Conservation (phyloP, 2,113 vertebrate genomes). For the Chaetorhynchus papuensis region DNA sequence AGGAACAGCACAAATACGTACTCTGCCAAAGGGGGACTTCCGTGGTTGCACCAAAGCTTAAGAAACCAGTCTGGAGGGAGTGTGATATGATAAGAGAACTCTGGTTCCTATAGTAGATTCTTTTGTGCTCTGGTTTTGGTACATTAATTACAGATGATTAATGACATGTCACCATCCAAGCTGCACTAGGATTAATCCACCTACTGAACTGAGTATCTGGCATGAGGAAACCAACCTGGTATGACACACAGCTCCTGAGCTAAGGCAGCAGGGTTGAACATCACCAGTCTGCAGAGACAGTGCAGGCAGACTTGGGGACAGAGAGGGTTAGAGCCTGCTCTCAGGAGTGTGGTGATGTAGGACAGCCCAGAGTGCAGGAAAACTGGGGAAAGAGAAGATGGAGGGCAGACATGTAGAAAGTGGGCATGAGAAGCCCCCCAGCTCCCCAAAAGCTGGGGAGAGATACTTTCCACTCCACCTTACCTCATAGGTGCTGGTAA, state of each 20-base stretch:
- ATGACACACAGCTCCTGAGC: neutral
- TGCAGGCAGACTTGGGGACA: neutral
- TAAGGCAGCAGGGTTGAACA: neutral
- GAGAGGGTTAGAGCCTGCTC: neutral
- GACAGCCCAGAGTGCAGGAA: neutral
- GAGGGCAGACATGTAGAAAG: neutral
- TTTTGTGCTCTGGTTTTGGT: neutral
- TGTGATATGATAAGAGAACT: neutral
- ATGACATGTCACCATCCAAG: neutral
- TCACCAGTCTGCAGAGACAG: neutral
- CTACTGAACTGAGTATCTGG: neutral
- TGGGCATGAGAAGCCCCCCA: neutral
- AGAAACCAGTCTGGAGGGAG: neutral
- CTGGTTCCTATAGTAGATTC: neutral
- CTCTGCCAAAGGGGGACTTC: neutral
- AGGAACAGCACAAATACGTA: neutral
- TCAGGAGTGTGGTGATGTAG: neutral
- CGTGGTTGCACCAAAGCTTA: neutral
- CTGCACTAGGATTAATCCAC: neutral
- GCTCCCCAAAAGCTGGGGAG: neutral
- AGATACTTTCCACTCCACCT: neutral
- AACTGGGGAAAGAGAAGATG: neutral
- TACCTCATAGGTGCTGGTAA: slow-evolving; percentile 91
- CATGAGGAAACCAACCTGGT: neutral
- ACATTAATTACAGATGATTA: neutral